Conservation (phyloP, 1,140 invertebrate genomes). For the Drosophila santomea region DNA sequence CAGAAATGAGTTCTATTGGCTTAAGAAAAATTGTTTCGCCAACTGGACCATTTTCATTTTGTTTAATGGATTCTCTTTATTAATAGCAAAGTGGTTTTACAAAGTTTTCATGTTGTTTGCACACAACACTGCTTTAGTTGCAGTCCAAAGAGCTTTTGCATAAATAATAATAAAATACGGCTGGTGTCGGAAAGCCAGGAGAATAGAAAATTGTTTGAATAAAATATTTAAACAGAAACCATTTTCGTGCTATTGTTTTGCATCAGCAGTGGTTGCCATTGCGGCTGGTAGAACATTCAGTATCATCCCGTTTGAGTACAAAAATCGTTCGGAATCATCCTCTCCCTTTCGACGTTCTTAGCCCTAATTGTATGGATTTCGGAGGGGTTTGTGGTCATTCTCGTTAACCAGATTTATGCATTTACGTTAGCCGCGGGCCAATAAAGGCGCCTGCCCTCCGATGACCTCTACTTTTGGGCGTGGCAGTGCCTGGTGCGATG, state of each 20-base stretch:
- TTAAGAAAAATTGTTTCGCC: not conserved
- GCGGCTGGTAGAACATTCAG: slow-evolving; percentile 10
- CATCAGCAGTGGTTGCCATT: slow-evolving; percentile 1
- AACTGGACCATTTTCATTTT: not conserved
- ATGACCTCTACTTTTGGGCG: slow-evolving; percentile 29
- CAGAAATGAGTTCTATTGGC: not conserved
- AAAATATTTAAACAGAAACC: not conserved
- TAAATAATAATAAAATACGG: slow-evolving; percentile 33
- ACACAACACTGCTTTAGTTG: slow-evolving; percentile 15
- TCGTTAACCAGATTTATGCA: slow-evolving; percentile 59
- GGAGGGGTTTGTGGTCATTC: slow-evolving; percentile 7
- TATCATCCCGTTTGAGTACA: not conserved
- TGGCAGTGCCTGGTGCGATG: slow-evolving; percentile 31
- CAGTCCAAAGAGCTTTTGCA: slow-evolving; percentile 8
- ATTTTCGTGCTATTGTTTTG: slow-evolving; percentile 21
- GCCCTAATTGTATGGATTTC: slow-evolving; percentile 14
- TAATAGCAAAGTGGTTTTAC: slow-evolving; percentile 9
- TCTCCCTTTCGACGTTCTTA: not conserved
- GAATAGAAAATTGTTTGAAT: not conserved
- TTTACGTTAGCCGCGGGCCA: slow-evolving; percentile 49
- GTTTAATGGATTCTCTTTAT: slow-evolving; percentile 25
- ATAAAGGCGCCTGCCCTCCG: slow-evolving; percentile 34
- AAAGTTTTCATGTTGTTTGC: not conserved
- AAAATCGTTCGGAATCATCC: not conserved
- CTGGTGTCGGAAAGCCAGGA: not conserved